Base-by-base conservation (phyloP, 2,113 vertebrate species). In the Myiopsitta monachus region DNA sequence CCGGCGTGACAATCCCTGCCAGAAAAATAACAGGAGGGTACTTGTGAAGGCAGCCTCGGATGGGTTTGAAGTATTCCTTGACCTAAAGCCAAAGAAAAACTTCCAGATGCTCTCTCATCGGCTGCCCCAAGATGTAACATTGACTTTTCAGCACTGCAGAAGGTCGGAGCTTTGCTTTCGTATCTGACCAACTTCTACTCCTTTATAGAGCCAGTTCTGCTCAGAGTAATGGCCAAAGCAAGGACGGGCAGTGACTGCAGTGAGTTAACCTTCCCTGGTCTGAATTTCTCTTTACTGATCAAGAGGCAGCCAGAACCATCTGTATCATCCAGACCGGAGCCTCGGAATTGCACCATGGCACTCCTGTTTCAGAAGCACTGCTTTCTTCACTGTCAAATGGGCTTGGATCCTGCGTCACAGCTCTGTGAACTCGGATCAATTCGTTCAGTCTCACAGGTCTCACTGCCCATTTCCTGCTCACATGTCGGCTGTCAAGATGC, bases 11-110 rank as follows among this genome's bases (percentile, higher is more conserved):
- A 96, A 80, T 52, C 87, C 81, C 86, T 95, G 87, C 86, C 95
- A 94, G 94, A 97, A 92, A 88, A 94, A 95, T 95, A 94, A 93
- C 61, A 86, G 67, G 44, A 82, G 91, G 92, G 81, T 91, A 89
- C 63, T 91, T 5, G 1, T 74, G 90, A 90, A 87, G 92, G 62
- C 78, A 91, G 94, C 62, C 80, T 93, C 92, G 41, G 52, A 95
- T 90, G 84, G 84, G 41, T 93, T 93, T 90, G 91, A 96, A 96
- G 94, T 92, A 97, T 30, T 75, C 73, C 54, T 92, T 91, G 70
- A 90, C 85, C 93, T 91, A 70, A 78, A 94, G 95, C 81, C 38
- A 83, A 64, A 83, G 33, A 69, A 73, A 92, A 84, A 52, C 46
- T 51, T 70, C 64, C 74, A 72, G 68, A 24, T 57, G 49, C 23